Percentiles rank a stretch among this genome's conserved stretches.
Evolutionary conservation across 1,140 invertebrate species (phyloP).

Genomic region (Rhopalosiphum padi): DNA sequence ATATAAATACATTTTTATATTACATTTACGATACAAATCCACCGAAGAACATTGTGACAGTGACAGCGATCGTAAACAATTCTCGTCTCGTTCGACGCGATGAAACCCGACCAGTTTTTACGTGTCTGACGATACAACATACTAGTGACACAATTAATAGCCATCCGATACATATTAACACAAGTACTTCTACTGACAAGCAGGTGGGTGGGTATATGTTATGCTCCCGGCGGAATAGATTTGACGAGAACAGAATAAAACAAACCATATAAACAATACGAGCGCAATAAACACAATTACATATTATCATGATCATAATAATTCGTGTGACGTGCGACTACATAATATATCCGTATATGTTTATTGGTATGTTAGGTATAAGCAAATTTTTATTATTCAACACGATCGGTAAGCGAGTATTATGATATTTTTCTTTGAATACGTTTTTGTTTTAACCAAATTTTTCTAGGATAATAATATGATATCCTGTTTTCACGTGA

Average conservation of each 20-base stretch:
- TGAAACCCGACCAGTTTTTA: background rate
- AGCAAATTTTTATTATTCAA: background rate
- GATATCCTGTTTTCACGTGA: background rate
- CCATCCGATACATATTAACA: background rate
- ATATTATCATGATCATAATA: background rate
- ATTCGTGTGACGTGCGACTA: background rate
- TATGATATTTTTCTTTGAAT: background rate
- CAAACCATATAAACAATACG: background rate
- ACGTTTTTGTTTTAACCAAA: background rate
- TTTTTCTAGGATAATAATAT: background rate
- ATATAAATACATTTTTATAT: background rate
- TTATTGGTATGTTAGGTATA: background rate
- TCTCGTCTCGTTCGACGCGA: background rate
- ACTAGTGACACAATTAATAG: background rate
- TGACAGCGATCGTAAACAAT: background rate
- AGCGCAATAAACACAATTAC: background rate
- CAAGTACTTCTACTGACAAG: background rate
- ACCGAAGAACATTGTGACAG: background rate
- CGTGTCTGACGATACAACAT: too few relatives aligned
- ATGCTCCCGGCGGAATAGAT: background rate
- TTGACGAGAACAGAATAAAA: background rate
- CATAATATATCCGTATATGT: background rate
- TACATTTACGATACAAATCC: background rate
- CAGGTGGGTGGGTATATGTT: background rate
- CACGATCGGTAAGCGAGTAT: background rate